Evolutionary conservation across 2,797 vertebrate species (phyloP), one percentile per base, ranked within the genome.

Genomic region (Emydoidea blandingii): DNA sequence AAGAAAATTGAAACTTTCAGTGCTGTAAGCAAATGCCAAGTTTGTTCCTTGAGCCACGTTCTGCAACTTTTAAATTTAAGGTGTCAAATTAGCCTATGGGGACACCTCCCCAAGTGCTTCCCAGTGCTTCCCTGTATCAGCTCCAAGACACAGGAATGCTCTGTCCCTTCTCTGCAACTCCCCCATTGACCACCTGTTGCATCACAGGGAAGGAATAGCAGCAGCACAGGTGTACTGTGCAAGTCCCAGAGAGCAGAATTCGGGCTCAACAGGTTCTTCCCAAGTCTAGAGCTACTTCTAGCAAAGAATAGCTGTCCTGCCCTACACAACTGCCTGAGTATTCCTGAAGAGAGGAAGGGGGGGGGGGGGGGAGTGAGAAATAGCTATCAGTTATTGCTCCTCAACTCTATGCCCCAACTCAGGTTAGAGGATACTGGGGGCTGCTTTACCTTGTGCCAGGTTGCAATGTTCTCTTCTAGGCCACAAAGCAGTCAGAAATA

Each of bases 331-430:
- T 59, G 57, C 29, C 14, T 16, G 57, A 59, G 11, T 59, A 59
- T 31, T 34, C 14, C 31, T 29, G 10, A 31, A 34, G 31, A 16
- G 31, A 34, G 23, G 10, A 57, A 6, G 57, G 12, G 29, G 29
- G 5, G 12, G 4, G 34, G 9, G 1, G n/a, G n/a, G n/a, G n/a
- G n/a, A 9, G 4, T 2, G 29, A 59, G 12, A 31, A 29, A 31
- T 29, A 31, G 57, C 15, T 34, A 34, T 31, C 34, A n/a, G 15
- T 59, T 59, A 65, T n/a, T 65, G 16, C 34, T 62, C 14, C 15
- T 65, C 59, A 65, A 65, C 7, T 34, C 15, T n/a, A 65, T 65
- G 59, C 6, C 15, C 59, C 31, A n/a, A 4, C 34, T 16, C 2
- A n/a, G 15, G 15, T n/a, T 65, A 34, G 15, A 34, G 31, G 16